A percentile compares a stretch with the other conserved stretches of the same genome.
Evolutionary conservation across 2,113 vertebrate genomes (phyloP).

Genomic region (Uria aalge): DNA sequence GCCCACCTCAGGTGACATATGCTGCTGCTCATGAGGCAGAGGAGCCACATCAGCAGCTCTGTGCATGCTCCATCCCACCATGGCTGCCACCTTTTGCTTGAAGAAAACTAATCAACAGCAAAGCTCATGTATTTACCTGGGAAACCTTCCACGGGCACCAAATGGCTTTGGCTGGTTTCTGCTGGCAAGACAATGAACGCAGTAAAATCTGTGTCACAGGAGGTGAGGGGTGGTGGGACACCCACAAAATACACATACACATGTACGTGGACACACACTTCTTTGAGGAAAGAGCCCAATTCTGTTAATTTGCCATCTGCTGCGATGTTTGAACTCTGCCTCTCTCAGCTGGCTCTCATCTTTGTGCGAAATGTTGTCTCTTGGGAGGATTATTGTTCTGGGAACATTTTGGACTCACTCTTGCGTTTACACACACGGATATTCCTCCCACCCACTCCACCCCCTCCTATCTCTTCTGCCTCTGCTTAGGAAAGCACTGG

Average conservation of each 20-base stretch:
- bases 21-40: not conserved
- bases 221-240: not conserved
- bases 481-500: not conserved
- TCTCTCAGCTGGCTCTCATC: not conserved
- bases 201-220: not conserved
- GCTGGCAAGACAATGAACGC: too few species aligned
- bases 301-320: not conserved
- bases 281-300: not conserved
- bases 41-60: not conserved
- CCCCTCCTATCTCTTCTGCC: not conserved
- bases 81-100: not conserved
- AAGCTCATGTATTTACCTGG: not conserved
- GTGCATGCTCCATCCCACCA: not conserved
- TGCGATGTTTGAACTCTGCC: not conserved
- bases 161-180: not conserved
- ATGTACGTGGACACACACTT: fast-evolving
- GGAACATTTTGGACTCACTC: not conserved
- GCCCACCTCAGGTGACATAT: not conserved
- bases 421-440: not conserved
- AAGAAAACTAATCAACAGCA: not conserved
- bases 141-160: not conserved
- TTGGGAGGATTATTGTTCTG: not conserved
- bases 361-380: not conserved
- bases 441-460: too few species aligned
- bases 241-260: not conserved